A percentile compares a stretch with the other conserved stretches of the same genome.
Conservation (phyloP, 2,888 invertebrate genomes). For the Agrypnus murinus region DNA sequence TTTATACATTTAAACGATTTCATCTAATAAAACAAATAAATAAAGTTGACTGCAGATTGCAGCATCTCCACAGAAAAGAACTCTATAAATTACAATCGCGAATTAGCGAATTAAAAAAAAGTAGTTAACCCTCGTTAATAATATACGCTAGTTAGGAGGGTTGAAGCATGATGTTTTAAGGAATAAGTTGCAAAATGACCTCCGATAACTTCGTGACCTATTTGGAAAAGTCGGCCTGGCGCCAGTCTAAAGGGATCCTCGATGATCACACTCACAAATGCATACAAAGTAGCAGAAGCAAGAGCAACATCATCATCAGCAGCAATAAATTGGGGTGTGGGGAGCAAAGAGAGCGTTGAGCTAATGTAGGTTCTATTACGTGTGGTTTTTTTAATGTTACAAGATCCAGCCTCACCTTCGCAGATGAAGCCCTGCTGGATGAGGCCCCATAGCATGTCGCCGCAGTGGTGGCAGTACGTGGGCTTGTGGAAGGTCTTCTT, state of each 20-base stretch:
- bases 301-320: neutral
- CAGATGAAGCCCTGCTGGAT: conserved; percentile 99
- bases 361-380: neutral
- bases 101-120: neutral
- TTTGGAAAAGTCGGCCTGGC: conserved; percentile 46
- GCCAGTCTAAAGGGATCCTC: conserved; percentile 29
- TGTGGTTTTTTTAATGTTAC: neutral
- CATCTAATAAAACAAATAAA: neutral
- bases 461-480: conserved; percentile 99
- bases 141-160: neutral
- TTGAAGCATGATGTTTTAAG: conserved; percentile 20
- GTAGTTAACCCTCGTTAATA: neutral
- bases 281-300: neutral
- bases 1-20: neutral
- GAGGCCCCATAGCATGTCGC: conserved; percentile 99
- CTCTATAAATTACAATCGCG: neutral
- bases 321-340: conserved; percentile 42
- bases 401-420: conserved; percentile 86
- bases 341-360: neutral
- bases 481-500: conserved; percentile 99
- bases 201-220: conserved; percentile 47
- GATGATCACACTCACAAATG: neutral
- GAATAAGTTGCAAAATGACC: conserved; percentile 30
- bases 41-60: neutral
- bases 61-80: neutral